Evolutionary conservation across 2,888 invertebrate species (phyloP).

Genomic region (Plemyria rubiginata): DNA sequence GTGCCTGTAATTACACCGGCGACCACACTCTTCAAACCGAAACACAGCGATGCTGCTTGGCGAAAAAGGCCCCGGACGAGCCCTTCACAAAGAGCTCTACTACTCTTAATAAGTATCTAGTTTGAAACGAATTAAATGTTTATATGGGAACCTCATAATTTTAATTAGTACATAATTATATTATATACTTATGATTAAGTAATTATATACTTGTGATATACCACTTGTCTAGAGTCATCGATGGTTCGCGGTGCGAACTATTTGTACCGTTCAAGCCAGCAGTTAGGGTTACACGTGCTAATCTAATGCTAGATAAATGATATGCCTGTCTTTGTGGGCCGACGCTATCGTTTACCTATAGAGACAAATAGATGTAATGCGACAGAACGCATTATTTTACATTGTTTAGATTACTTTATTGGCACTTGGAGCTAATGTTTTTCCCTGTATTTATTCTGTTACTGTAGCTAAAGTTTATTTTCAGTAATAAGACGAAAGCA

Average conservation of each 20-base stretch:
- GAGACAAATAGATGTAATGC: slow-evolving; percentile 47
- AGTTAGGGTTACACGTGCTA: slow-evolving; percentile 70
- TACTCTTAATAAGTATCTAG: no score
- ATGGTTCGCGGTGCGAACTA: slow-evolving; percentile 66
- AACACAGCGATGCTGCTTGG: no score
- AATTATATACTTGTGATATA: no score
- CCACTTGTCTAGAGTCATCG: slow-evolving; percentile 28
- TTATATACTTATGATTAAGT: no score
- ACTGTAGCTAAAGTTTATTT: not conserved
- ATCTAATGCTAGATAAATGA: slow-evolving; percentile 70
- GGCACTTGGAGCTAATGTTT: slow-evolving; percentile 2
- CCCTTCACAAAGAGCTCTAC: no score
- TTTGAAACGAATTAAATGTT: no score
- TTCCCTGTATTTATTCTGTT: slow-evolving; percentile 13
- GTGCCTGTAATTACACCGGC: no score
- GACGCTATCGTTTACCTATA: slow-evolving; percentile 50
- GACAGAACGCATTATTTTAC: slow-evolving; percentile 41
- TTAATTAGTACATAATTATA: no score
- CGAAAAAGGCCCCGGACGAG: no score
- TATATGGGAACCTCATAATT: no score
- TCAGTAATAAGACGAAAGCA: not conserved
- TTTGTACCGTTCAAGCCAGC: slow-evolving; percentile 76
- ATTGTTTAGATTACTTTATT: slow-evolving; percentile 20
- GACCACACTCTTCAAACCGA: no score
- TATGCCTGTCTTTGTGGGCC: slow-evolving; percentile 58